Percentiles rank a stretch among this genome's conserved stretches.
Evolutionary conservation across 2,888 invertebrate genomes (phyloP).

Genomic region (Acrocera orbiculus): DNA sequence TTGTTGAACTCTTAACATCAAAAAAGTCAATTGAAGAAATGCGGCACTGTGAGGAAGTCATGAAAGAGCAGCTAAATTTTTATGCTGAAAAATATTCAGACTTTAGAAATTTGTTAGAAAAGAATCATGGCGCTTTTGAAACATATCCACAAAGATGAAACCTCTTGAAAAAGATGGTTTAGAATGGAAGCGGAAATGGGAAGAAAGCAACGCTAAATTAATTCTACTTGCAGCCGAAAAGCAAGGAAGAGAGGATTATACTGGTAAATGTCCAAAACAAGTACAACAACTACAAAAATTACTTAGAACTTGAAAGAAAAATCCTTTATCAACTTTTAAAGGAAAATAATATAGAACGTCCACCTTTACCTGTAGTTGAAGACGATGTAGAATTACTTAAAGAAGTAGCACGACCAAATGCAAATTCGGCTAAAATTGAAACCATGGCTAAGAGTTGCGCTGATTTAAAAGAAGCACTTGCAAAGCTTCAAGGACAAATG

Average conservation of each 20-base stretch:
- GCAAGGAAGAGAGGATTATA: conserved; percentile 47
- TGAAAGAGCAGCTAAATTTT: conserved; percentile 59
- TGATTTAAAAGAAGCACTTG: conserved; percentile 40
- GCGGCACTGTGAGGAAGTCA: conserved; percentile 49
- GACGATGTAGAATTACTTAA: conserved; percentile 21
- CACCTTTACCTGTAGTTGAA: conserved; percentile 32
- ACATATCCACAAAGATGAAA: conserved; percentile 73
- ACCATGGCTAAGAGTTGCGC: conserved; percentile 43
- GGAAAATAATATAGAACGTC: conserved; percentile 40
- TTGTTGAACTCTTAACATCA: conserved; percentile 32
- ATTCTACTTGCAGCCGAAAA: conserved; percentile 62
- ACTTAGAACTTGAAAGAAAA: conserved; percentile 48
- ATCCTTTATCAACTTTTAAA: conserved; percentile 34
- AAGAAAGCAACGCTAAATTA: conserved; percentile 60
- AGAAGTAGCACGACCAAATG: not conserved
- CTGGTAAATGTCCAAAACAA: conserved; percentile 42
- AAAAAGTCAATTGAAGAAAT: conserved; percentile 43
- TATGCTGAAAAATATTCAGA: conserved; percentile 86
- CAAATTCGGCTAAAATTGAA: conserved; percentile 40
- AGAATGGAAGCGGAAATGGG: conserved; percentile 71
- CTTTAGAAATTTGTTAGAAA: conserved; percentile 68
- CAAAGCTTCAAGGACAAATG: conserved; percentile 39
- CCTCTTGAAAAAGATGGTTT: conserved; percentile 73
- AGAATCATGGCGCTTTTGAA: conserved; percentile 70
- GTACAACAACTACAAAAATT: conserved; percentile 57